These are phyloP conservation scores for Ceratoteleas bidentatus DNA, from an alignment of 1,140 invertebrate genomes.

Conservation along the genomic window DNA sequence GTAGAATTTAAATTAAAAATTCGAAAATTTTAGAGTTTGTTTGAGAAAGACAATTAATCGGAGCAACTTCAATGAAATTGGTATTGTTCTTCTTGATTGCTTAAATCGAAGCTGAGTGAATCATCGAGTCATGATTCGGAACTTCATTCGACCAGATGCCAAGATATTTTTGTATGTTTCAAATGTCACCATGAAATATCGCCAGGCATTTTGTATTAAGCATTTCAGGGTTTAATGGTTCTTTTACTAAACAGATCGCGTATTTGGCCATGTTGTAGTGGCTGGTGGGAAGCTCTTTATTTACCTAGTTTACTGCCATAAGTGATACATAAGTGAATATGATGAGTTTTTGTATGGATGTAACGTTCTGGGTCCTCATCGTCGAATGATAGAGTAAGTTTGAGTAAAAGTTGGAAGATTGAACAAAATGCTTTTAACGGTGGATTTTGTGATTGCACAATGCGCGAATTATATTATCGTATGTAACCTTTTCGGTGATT, in stretches of 20 bases:
- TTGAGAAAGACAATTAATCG: no score
- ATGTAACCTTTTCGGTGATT: slow-evolving; percentile 14
- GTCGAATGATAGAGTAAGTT: neutral
- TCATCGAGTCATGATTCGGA: neutral
- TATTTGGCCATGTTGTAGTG: slow-evolving; percentile 46
- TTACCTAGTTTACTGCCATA: slow-evolving; percentile 29
- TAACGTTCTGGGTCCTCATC: neutral
- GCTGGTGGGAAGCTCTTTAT: neutral
- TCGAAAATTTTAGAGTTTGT: no score
- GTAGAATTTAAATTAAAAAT: no score
- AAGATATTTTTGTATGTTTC: slow-evolving; percentile 34
- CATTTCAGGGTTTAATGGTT: neutral
- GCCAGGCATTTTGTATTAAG: slow-evolving; percentile 9
- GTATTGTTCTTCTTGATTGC: slow-evolving; percentile 14
- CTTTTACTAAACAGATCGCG: slow-evolving; percentile 2
- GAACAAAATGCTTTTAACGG: slow-evolving; percentile 22
- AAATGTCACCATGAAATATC: slow-evolving; percentile 9
- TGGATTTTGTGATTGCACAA: neutral
- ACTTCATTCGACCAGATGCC: neutral
- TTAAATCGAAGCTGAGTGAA: neutral
- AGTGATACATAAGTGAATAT: slow-evolving; percentile 20
- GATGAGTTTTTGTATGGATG: slow-evolving; percentile 7
- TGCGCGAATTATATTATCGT: slow-evolving; percentile 9
- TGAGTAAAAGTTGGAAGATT: neutral
- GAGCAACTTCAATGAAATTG: neutral